Percentiles rank a stretch among this genome's conserved stretches.
Conservation (phyloP, 2,113 vertebrate species). For the Pagrus major region DNA sequence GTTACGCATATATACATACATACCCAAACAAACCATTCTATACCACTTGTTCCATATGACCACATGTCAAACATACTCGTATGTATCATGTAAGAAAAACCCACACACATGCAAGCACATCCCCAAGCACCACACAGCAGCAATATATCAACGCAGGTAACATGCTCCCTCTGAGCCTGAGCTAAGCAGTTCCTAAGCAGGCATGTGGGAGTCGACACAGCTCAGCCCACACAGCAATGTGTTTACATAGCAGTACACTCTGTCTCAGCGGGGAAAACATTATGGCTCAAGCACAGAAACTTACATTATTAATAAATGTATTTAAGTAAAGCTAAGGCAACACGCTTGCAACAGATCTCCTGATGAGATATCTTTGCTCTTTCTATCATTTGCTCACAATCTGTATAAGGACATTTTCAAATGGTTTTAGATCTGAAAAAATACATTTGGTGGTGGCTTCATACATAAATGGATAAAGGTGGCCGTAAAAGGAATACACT, state of each 20-base stretch:
- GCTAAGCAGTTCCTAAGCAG: constrained; percentile 68
- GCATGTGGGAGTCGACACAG: constrained; percentile 75
- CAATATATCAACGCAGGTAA: constrained; percentile 56
- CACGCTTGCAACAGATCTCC: neutral
- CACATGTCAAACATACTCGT: neutral
- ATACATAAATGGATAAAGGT: constrained; percentile 35
- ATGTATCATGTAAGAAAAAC: constrained; percentile 21
- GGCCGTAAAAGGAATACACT: constrained; percentile 25
- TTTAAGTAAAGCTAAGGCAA: constrained; percentile 32
- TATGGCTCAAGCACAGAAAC: constrained; percentile 40
- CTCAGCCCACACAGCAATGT: constrained; percentile 70
- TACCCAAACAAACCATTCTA: neutral
- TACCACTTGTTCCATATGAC: neutral
- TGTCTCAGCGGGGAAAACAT: constrained; percentile 47
- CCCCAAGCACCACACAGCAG: constrained; percentile 19
- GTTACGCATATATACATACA: neutral
- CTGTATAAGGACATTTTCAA: neutral
- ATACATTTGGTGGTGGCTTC: constrained; percentile 11
- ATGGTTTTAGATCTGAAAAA: constrained; percentile 11
- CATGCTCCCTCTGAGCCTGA: constrained; percentile 65
- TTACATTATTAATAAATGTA: constrained; percentile 52
- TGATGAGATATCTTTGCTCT: neutral
- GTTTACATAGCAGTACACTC: constrained; percentile 63
- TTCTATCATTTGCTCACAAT: constrained; percentile 5
- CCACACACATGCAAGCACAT: constrained; percentile 32